These are phyloP conservation scores for Cairina moschata DNA, from an alignment of 2,113 vertebrate genomes.

Conservation along the genomic window DNA sequence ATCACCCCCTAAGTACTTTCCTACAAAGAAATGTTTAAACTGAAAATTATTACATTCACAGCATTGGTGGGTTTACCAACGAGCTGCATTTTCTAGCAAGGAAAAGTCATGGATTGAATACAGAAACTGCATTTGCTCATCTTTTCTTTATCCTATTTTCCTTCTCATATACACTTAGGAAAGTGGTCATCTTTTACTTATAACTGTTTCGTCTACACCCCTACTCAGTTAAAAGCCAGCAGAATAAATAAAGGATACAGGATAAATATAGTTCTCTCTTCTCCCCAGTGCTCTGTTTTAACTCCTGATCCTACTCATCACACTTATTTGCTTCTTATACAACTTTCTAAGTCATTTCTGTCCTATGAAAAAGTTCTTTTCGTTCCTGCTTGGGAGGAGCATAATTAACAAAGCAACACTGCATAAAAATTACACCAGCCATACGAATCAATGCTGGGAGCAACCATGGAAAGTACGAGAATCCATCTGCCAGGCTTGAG, in stretches of 20 bases:
- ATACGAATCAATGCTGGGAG: neutral
- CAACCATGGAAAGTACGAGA: neutral
- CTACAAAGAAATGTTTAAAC: neutral
- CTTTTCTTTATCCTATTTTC: neutral
- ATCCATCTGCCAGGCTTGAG: neutral
- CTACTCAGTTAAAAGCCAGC: neutral
- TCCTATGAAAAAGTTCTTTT: neutral
- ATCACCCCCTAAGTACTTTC: neutral
- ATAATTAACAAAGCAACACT: neutral
- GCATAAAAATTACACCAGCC: neutral
- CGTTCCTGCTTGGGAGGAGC: neutral
- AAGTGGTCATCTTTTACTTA: neutral
- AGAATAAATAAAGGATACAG: neutral
- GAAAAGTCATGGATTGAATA: neutral
- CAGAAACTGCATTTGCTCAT: neutral
- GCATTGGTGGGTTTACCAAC: neutral
- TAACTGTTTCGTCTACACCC: neutral
- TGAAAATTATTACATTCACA: neutral
- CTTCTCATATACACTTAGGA: neutral
- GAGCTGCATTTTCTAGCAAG: neutral
- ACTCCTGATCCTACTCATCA: neutral
- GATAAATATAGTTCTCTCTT: neutral
- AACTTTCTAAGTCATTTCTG: neutral
- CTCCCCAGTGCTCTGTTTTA: neutral
- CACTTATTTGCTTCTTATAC: neutral